These are phyloP conservation scores for Hydrolagus affinis DNA, from an alignment of 2,113 vertebrate species.

Conservation along the genomic window DNA sequence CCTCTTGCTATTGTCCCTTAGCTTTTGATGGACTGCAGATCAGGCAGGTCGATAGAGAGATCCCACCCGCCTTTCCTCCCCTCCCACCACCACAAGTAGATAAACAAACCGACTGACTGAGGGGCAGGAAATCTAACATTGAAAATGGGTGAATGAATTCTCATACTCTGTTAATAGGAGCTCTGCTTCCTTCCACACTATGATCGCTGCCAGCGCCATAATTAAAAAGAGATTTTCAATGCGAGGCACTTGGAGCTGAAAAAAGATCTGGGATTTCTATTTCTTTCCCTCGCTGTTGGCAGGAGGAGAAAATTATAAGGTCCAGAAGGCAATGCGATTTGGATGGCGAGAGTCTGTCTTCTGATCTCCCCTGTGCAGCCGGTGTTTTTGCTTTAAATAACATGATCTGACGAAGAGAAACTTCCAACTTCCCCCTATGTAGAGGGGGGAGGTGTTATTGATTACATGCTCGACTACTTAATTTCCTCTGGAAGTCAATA, in stretches of 20 bases:
- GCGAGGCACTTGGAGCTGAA: no score
- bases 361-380: not conserved
- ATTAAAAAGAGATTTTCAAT: not conserved
- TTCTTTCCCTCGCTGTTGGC: not conserved
- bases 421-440: not conserved
- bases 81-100: not conserved
- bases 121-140: not conserved
- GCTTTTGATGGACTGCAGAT: not conserved
- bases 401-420: not conserved
- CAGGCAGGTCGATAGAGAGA: not conserved
- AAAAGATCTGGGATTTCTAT: not conserved
- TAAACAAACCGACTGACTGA: not conserved
- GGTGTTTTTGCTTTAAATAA: not conserved
- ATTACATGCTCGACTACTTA: not conserved
- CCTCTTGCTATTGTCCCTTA: not conserved
- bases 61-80: no score
- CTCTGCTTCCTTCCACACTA: not conserved
- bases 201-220: not conserved
- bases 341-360: not conserved
- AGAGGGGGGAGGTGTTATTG: not conserved
- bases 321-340: not conserved
- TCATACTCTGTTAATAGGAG: not conserved
- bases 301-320: not conserved
- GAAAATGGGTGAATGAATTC: not conserved
- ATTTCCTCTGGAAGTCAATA: conserved; percentile 8